phyloP scores from a whole-genome alignment of 1,140 invertebrate species.

The Gonioctena quinquepunctata region DNA sequence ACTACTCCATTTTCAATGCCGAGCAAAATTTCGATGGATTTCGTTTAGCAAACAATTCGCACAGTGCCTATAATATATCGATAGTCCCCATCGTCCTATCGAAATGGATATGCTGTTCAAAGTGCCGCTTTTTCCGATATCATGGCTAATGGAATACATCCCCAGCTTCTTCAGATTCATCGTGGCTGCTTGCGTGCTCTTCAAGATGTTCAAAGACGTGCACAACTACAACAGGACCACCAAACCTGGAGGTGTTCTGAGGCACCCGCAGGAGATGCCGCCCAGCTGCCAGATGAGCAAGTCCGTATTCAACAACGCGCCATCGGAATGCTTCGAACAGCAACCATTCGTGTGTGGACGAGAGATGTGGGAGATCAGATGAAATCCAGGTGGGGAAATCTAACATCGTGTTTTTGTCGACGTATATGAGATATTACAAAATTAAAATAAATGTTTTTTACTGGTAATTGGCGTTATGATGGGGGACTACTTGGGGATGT shows the following conservation, averaged over 20 bases:
- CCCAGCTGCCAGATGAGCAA: background rate
- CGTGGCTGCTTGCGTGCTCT: slow-evolving; percentile 30
- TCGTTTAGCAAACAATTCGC: too few species aligned
- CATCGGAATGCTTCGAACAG: background rate
- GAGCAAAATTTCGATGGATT: background rate
- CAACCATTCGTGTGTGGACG: too few species aligned
- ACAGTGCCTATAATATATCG: too few species aligned
- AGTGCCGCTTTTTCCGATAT: slow-evolving; percentile 28
- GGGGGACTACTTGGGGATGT: too few species aligned
- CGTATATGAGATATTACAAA: too few species aligned
- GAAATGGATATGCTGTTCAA: background rate
- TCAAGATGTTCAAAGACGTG: slow-evolving; percentile 35
- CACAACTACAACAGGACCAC: slow-evolving; percentile 22
- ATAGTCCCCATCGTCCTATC: too few species aligned
- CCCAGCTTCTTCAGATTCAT: slow-evolving; percentile 33
- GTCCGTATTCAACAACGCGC: background rate
- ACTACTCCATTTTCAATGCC: too few species aligned
- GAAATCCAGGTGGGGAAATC: too few species aligned
- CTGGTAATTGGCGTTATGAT: too few species aligned
- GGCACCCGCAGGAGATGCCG: slow-evolving; percentile 2
- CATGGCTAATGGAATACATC: slow-evolving; percentile 38
- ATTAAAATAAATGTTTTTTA: too few species aligned
- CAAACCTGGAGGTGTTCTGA: slow-evolving; percentile 23
- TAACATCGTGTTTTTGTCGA: too few species aligned
- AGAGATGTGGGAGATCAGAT: too few species aligned